Base-by-base conservation (phyloP, 2,113 vertebrate genomes). In the Lepisosteus oculatus region DNA sequence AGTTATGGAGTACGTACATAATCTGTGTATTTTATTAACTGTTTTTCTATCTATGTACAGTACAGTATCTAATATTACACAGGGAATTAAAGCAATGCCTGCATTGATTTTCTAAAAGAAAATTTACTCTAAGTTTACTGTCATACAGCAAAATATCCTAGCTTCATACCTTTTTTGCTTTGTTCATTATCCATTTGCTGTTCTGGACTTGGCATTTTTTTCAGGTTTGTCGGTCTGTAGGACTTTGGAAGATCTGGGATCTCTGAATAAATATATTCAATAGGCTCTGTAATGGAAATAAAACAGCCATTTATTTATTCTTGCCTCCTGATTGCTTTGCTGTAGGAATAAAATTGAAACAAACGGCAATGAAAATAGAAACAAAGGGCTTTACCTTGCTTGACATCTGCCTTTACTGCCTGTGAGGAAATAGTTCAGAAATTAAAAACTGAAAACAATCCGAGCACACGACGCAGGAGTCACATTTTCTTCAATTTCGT, bases 141-240 rank as follows among this genome's bases (percentile, higher is more conserved):
- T 29, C 29, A 29, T 29, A 29, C 29, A 29, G 29, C 2, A 29
- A 41, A 7, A 17, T 41, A 41, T 29, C 42, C 3, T 12, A 63
- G 6, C 61, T 44, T 11, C 71, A 14, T 95, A 98, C 96, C 96
- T 93, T 82, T 93, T 84, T 95, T 93, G 51, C 88, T 84, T 79
- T 92, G 91, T 61, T 93, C 93, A 5, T 82, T 80, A 1, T 85
- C 80, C 47, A 64, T 9, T 6, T 90, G 78, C 0, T 0, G 47
- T 71, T 83, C 73, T 74, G 85, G 74, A 12, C 68, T 83, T 69
- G 78, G 78, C 72, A 83, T 77, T 61, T 77, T 88, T 83, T 86
- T 92, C 75, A 89, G 76, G 56, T 87, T 73, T 15, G 83, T 86
- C 61, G 91, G 89, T 72, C 85, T 79, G 76, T 89, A 91, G 61